Conservation (phyloP, 2,113 vertebrate species). For the Acinonyx jubatus region DNA sequence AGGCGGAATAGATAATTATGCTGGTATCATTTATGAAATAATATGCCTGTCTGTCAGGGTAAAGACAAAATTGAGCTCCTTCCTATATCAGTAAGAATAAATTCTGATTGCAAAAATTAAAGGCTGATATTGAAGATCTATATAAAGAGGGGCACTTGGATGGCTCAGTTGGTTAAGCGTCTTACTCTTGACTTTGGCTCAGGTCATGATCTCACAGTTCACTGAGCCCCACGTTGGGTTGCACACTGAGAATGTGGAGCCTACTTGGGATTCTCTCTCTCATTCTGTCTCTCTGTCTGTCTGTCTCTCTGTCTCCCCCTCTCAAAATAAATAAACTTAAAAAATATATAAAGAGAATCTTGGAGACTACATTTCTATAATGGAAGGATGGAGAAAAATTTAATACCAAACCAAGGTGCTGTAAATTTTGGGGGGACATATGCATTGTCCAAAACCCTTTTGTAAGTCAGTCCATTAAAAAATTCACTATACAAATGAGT, state of each 20-base stretch:
- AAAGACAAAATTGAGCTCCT: neutral
- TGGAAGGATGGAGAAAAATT: neutral
- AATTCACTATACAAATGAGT: neutral
- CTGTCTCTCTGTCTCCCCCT: too few species aligned
- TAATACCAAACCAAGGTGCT: neutral
- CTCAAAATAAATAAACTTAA: too few species aligned
- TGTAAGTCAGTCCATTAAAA: neutral
- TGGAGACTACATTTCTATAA: neutral
- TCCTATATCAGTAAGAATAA: neutral
- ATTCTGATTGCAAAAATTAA: slow-evolving; percentile 2
- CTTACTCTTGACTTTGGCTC: too few species aligned
- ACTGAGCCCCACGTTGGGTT: too few species aligned
- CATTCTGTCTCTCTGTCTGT: too few species aligned
- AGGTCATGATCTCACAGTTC: too few species aligned
- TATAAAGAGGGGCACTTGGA: too few species aligned
- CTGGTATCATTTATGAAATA: neutral
- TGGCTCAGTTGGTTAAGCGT: too few species aligned
- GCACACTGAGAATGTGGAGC: too few species aligned
- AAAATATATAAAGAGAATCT: neutral
- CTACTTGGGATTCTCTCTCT: too few species aligned
- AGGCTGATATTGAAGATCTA: neutral
- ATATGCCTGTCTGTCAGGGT: neutral
- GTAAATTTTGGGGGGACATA: neutral
- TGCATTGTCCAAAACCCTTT: neutral
- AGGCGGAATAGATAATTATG: neutral